Conservation (phyloP, 2,888 invertebrate species). For the Steinernema hermaphroditum region DNA sequence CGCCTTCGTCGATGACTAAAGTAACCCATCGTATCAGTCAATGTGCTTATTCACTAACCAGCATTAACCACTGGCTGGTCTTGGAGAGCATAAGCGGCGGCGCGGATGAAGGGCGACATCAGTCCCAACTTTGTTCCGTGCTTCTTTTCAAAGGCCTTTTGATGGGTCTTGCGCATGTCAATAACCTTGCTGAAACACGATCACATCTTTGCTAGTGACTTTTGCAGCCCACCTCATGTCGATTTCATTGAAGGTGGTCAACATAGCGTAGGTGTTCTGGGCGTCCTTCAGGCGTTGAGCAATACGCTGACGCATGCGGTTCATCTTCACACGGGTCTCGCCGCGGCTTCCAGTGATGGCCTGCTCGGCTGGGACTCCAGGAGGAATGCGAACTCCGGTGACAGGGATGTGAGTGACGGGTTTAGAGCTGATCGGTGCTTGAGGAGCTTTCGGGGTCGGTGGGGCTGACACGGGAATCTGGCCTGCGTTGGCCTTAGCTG, state of each 20-base stretch:
- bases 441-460: slow-evolving; percentile 69
- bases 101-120: slow-evolving; percentile 95
- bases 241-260: slow-evolving; percentile 98
- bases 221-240: slow-evolving; percentile 84
- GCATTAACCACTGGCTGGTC: slow-evolving; percentile 97
- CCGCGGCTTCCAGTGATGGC: slow-evolving; percentile 70
- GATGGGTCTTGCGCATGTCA: slow-evolving; percentile 85
- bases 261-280: slow-evolving; percentile 95
- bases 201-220: background rate
- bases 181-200: slow-evolving; percentile 77
- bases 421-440: slow-evolving; percentile 66
- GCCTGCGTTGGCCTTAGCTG: slow-evolving; percentile 66
- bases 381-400: slow-evolving; percentile 60
- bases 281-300: slow-evolving; percentile 95
- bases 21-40: background rate
- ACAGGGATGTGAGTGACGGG: slow-evolving; percentile 53
- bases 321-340: slow-evolving; percentile 93
- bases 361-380: slow-evolving; percentile 54
- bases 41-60: slow-evolving; percentile 60
- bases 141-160: slow-evolving; percentile 90
- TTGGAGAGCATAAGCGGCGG: slow-evolving; percentile 86
- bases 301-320: slow-evolving; percentile 91
- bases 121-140: slow-evolving; percentile 92
- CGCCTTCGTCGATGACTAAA: slow-evolving; percentile 82
- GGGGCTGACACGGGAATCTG: slow-evolving; percentile 60